A percentile compares a stretch with the other conserved stretches of the same genome.
These are phyloP conservation scores for Zeugodacus cucurbitae DNA, from an alignment of 1,140 invertebrate genomes.

Conservation along the genomic window DNA sequence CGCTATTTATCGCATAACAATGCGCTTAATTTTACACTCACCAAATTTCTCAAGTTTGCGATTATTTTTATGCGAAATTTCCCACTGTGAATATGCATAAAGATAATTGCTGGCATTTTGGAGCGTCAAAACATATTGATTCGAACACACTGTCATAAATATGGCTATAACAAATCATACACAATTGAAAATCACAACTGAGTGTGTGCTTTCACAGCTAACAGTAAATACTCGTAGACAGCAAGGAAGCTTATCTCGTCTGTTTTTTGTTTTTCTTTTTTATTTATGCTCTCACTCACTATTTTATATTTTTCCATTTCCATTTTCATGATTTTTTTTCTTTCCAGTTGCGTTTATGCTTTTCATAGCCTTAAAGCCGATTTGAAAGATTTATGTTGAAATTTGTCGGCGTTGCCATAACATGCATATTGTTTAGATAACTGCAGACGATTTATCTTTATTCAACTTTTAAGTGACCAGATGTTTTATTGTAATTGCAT, in stretches of 20 bases:
- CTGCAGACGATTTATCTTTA: background rate
- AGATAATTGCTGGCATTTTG: slow-evolving; percentile 23
- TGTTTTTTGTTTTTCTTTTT: background rate
- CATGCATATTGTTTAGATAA: background rate
- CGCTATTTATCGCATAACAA: background rate
- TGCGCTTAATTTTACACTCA: slow-evolving; percentile 10
- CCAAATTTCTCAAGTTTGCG: background rate
- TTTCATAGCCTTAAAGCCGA: background rate
- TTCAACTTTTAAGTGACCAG: background rate
- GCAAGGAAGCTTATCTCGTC: background rate
- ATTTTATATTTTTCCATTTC: background rate
- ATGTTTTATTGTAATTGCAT: background rate
- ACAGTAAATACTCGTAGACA: slow-evolving; percentile 7
- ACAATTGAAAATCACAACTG: background rate
- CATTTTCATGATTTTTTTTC: background rate
- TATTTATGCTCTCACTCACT: background rate
- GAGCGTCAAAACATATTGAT: slow-evolving; percentile 4
- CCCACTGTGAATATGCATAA: slow-evolving; percentile 26
- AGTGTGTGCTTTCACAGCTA: slow-evolving; percentile 7
- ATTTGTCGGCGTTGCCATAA: background rate
- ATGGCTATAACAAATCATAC: background rate
- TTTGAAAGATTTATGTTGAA: slow-evolving; percentile 14
- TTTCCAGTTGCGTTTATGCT: background rate
- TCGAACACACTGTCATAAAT: background rate
- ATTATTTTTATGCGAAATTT: background rate